Evolutionary conservation across 2,113 vertebrate genomes (phyloP).

Genomic region (Taurulus bubalis): DNA sequence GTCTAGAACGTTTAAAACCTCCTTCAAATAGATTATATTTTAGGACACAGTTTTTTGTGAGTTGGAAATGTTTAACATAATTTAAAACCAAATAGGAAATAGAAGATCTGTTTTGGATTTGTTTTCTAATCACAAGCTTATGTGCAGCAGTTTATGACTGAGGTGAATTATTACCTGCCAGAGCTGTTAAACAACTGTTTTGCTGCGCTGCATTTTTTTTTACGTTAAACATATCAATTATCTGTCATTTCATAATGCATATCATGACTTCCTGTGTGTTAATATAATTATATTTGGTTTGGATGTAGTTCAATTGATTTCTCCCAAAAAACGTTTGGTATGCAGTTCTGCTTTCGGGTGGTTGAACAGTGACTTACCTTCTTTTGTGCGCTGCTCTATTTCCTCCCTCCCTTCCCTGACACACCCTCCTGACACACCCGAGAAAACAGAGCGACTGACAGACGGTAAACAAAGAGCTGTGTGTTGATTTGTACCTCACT

Average conservation of each 20-base stretch:
- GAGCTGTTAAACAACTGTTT: constrained; percentile 30
- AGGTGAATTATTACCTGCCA: constrained; percentile 41
- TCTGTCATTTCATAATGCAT: not conserved
- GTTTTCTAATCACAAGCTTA: not conserved
- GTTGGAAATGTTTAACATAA: not conserved
- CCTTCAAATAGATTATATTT: not conserved
- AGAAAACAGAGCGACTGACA: constrained; percentile 1
- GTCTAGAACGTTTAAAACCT: not conserved
- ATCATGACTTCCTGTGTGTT: not conserved
- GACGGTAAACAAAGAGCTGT: not conserved
- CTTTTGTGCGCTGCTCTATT: not conserved
- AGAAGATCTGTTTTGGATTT: not conserved
- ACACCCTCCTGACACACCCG: constrained; percentile 40
- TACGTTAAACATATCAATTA: not conserved
- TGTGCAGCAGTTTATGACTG: not conserved
- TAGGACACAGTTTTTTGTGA: too few relatives aligned
- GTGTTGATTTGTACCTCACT: constrained; percentile 8
- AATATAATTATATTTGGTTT: not conserved
- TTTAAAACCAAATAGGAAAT: not conserved
- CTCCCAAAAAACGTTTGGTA: not conserved
- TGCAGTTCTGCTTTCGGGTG: not conserved
- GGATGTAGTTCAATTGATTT: not conserved
- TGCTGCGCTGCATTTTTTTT: constrained; percentile 3
- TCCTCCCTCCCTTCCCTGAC: constrained; percentile 1
- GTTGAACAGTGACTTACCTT: not conserved